phyloP scores from a whole-genome alignment of 1,140 invertebrate genomes.

The Nebria ingens region DNA sequence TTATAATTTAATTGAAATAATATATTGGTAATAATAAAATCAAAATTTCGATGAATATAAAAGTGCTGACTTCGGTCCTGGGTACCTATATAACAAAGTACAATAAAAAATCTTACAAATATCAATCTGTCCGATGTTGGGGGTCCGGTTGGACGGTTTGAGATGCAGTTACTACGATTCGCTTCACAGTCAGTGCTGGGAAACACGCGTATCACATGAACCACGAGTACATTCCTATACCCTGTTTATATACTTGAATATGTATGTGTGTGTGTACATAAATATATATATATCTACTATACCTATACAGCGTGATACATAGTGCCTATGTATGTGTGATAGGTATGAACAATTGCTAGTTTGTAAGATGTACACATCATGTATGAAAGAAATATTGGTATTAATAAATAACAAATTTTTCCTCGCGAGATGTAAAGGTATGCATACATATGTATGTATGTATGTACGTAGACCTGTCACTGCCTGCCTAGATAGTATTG shows the following conservation, averaged over 20 bases:
- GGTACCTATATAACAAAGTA: too few species aligned
- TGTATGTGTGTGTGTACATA: too few species aligned
- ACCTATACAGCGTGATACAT: too few species aligned
- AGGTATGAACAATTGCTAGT: neutral
- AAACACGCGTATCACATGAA: neutral
- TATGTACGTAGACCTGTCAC: neutral
- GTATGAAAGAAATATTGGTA: neutral
- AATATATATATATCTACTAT: too few species aligned
- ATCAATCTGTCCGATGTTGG: too few species aligned
- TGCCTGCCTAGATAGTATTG: too few species aligned
- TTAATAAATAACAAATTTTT: constrained; percentile 1
- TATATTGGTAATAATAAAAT: too few species aligned
- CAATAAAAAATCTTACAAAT: too few species aligned
- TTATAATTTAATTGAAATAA: too few species aligned
- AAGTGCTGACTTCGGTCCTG: too few species aligned
- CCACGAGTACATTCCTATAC: neutral
- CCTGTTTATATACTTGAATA: neutral
- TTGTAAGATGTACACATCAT: neutral
- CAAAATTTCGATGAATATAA: too few species aligned
- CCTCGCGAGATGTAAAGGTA: neutral
- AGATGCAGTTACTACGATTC: neutral
- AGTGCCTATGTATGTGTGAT: neutral
- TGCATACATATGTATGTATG: neutral
- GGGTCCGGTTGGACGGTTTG: neutral
- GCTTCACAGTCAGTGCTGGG: neutral